Conservation (phyloP, 2,113 vertebrate species). For the Grallaria varia region DNA sequence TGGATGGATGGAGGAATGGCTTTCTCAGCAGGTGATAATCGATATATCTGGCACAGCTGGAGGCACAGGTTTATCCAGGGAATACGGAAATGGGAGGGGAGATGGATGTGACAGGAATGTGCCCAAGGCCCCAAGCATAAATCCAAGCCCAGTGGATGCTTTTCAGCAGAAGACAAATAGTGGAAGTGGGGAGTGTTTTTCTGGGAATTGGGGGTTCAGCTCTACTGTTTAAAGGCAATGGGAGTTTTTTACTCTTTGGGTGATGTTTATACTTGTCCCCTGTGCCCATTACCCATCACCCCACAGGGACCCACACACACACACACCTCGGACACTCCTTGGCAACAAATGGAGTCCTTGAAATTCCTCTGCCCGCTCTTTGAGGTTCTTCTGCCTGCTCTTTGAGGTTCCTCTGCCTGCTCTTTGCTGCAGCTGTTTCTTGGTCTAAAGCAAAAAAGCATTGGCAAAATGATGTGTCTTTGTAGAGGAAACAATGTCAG, state of each 20-base stretch:
- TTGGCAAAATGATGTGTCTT: neutral
- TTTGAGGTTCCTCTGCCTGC: no score
- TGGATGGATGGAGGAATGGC: neutral
- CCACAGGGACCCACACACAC: accelerated
- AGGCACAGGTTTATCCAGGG: neutral
- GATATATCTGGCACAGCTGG: neutral
- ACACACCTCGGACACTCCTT: neutral
- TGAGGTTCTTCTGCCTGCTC: no score
- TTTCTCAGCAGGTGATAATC: accelerated
- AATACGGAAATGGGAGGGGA: neutral
- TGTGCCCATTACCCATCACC: accelerated
- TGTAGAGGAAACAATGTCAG: neutral
- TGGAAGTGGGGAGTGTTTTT: neutral
- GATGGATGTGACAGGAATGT: neutral
- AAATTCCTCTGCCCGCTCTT: neutral
- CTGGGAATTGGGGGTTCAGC: neutral
- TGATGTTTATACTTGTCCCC: neutral
- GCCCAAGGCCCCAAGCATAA: neutral
- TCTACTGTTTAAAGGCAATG: neutral
- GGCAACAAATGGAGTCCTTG: neutral
- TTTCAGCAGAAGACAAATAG: neutral
- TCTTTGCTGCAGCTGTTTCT: neutral
- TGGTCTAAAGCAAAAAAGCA: neutral
- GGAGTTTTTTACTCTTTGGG: neutral
- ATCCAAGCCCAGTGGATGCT: neutral